Base-by-base conservation (phyloP, 1,140 invertebrate species). In the Berghia stephanieae region DNA sequence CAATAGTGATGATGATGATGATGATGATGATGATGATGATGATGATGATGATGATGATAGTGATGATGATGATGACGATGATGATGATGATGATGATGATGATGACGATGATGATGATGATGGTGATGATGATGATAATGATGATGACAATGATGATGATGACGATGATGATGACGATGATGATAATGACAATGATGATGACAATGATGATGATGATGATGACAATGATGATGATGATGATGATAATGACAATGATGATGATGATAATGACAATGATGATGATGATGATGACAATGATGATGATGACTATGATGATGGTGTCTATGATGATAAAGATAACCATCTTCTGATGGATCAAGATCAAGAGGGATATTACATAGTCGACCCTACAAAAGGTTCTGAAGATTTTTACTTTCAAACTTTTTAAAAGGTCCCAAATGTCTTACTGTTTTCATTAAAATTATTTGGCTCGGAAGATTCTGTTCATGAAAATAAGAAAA, bases 51-150 rank as follows among this genome's bases (percentile, higher is more conserved):
- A 74, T 38, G 36, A 57, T 55, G 52, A 55, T 71, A 36, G 67
- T 46, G 67, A 77, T 72, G 67, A 77, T 72, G 67, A 71, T 71
- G 74, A 76, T 76, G 74, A 73, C 44, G 66, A 72, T 46, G 66
- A 3, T 76, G 66, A 72, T 76, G 72, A 74, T 77, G 31, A 72
- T 73, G 44, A 73, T 70, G 66, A 71, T 72, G 40, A 77, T 72
- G 44, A 74, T 44, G 42, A 72, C 40, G 67, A 44, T 43, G 63
- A 77, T 46, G 67, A 77, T 72, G 67, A 77, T 72, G 67, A 71
- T 71, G 74, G 72, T 76, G 74, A 73, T 72, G 66, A 72, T 46
- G 66, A 3, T 76, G 66, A 72, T 76, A 49, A 74, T 74, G 27
- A 74, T 34, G 31, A 40, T 66, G 27, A 24, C 2, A 5, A 67